Percentiles rank a stretch among this genome's conserved stretches.
Evolutionary conservation across 2,888 invertebrate species (phyloP).

Genomic region (Andrena praecox): DNA sequence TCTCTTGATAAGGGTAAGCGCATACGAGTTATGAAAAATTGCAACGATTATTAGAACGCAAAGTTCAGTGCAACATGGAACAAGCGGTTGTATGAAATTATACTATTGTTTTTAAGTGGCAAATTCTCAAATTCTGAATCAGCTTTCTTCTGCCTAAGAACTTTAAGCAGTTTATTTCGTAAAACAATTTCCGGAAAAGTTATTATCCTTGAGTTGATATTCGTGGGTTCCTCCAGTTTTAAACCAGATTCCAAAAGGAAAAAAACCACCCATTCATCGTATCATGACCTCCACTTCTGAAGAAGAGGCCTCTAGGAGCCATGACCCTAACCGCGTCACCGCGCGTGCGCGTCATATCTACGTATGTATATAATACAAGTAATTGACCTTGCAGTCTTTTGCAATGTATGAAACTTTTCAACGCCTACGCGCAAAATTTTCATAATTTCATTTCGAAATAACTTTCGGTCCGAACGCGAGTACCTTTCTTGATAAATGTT

Average conservation of each 20-base stretch:
- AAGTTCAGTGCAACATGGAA: too few species aligned
- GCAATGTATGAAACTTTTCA: constrained; percentile 1
- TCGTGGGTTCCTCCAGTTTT: background rate
- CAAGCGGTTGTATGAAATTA: too few species aligned
- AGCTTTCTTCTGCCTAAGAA: too few species aligned
- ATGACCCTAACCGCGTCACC: constrained; percentile 16
- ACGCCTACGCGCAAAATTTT: constrained; percentile 9
- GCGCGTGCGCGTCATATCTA: background rate
- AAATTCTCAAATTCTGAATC: too few species aligned
- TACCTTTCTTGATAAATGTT: background rate
- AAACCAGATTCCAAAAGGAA: background rate
- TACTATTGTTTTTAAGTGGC: too few species aligned
- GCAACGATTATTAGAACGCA: too few species aligned
- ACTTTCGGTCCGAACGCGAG: background rate
- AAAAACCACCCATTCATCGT: background rate
- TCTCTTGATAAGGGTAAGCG: too few species aligned
- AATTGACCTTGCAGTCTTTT: constrained; percentile 23
- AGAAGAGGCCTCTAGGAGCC: constrained; percentile 24
- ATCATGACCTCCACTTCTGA: background rate
- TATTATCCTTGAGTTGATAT: background rate
- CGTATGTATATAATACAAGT: constrained; percentile 3
- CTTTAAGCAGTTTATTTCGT: background rate
- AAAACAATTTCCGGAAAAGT: background rate
- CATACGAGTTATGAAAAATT: too few species aligned
- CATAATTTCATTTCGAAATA: background rate